These are phyloP conservation scores for Heliconius aoede DNA, from an alignment of 2,888 invertebrate genomes.

Conservation along the genomic window DNA sequence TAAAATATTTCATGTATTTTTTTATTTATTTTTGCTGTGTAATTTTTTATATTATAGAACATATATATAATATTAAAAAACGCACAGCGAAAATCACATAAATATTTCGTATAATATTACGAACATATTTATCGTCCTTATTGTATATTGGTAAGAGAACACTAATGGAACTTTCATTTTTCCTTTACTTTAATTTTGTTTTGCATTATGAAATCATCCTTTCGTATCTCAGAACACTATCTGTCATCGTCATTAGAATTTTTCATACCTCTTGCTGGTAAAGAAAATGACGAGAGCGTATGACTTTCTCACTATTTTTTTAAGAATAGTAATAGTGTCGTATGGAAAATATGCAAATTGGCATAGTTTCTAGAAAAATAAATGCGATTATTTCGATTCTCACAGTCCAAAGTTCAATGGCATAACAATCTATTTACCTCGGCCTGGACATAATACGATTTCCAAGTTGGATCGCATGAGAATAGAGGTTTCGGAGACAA, in stretches of 20 bases:
- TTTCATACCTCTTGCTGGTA: neutral
- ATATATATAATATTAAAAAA: neutral
- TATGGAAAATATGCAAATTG: neutral
- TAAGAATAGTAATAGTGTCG: neutral
- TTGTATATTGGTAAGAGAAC: neutral
- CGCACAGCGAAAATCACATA: neutral
- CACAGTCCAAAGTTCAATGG: slow-evolving; percentile 38
- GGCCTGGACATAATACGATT: slow-evolving; percentile 33
- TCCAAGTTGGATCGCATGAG: slow-evolving; percentile 28
- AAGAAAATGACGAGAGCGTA: neutral
- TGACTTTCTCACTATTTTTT: neutral
- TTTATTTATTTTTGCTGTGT: neutral
- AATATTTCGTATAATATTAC: neutral
- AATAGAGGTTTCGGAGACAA: slow-evolving; percentile 24
- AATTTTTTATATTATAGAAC: neutral
- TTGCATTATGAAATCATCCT: neutral
- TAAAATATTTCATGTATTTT: neutral
- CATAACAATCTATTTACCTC: slow-evolving; percentile 34
- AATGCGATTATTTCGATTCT: neutral
- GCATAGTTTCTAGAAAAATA: neutral
- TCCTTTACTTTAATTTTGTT: neutral
- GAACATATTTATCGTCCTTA: neutral
- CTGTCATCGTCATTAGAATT: neutral
- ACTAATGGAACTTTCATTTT: neutral
- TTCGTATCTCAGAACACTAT: neutral